Conservation (phyloP, 2,113 vertebrate genomes). For the Xiphophorus couchianus region DNA sequence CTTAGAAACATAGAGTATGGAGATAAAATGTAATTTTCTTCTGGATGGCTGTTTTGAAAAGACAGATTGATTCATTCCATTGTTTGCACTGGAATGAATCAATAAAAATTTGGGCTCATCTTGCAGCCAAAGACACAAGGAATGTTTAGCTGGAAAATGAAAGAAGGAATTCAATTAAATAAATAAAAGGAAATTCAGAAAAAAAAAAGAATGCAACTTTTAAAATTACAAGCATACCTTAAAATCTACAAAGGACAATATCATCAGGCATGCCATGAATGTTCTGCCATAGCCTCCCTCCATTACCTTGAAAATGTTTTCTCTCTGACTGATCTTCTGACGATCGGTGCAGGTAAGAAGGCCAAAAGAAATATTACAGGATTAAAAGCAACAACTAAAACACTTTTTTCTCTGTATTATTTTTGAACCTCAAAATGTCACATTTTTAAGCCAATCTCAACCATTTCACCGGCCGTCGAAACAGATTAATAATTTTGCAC, state of each 20-base stretch:
- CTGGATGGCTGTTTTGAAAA: neutral
- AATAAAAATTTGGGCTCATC: neutral
- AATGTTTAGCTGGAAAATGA: neutral
- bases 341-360: neutral
- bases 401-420: neutral
- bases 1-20: neutral
- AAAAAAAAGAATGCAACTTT: neutral
- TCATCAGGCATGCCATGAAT: neutral
- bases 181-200: slow-evolving; percentile 1
- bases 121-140: neutral
- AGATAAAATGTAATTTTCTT: neutral
- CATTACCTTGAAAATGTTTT: slow-evolving; percentile 1
- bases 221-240: neutral
- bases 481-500: neutral
- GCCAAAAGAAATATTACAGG: neutral
- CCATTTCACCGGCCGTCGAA: neutral
- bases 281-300: neutral
- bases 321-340: neutral
- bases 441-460: neutral
- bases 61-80: neutral
- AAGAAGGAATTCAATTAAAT: neutral
- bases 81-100: neutral
- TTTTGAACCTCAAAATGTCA: neutral
- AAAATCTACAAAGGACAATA: neutral
- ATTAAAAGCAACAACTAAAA: neutral